A percentile compares a stretch with the other conserved stretches of the same genome.
Conservation (phyloP, 2,113 vertebrate genomes). For the Pterocles orientalis region DNA sequence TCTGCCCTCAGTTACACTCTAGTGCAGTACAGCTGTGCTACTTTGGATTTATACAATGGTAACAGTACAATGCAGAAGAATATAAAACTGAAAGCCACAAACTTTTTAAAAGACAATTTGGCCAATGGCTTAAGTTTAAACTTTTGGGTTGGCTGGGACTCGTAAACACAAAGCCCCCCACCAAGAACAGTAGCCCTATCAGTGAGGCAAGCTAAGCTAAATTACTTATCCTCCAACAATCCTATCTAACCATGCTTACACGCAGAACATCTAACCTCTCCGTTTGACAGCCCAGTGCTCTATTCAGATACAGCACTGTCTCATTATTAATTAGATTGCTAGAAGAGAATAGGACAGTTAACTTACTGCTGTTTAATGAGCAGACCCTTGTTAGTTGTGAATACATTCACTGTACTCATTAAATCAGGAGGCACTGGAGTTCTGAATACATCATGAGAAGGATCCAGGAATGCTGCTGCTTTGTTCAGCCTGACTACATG, state of each 20-base stretch:
- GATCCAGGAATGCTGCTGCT: constrained; percentile 46
- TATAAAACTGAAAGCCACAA: not conserved
- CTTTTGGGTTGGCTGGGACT: not conserved
- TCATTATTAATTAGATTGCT: constrained; percentile 68
- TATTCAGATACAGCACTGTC: constrained; percentile 39
- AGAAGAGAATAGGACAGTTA: constrained; percentile 66
- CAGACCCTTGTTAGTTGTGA: constrained; percentile 7
- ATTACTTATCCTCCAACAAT: constrained; percentile 59
- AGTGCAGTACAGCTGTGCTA: not conserved
- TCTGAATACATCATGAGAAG: constrained; percentile 63
- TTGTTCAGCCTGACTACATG: not conserved
- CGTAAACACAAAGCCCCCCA: not conserved
- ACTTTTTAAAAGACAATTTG: not conserved
- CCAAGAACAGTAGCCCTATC: not conserved
- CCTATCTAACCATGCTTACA: not conserved
- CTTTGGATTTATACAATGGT: not conserved
- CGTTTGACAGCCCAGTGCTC: not conserved
- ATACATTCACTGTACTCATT: constrained; percentile 64
- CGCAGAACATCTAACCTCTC: not conserved
- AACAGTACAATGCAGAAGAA: not conserved
- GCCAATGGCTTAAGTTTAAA: not conserved
- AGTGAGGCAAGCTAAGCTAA: constrained; percentile 28
- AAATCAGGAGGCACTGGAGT: constrained; percentile 43
- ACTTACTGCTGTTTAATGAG: constrained; percentile 64
- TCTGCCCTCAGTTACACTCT: not conserved